Evolutionary conservation across 2,797 vertebrate genomes (phyloP), one percentile per base, ranked within the genome.

Genomic region (Sebastiscus tertius): DNA sequence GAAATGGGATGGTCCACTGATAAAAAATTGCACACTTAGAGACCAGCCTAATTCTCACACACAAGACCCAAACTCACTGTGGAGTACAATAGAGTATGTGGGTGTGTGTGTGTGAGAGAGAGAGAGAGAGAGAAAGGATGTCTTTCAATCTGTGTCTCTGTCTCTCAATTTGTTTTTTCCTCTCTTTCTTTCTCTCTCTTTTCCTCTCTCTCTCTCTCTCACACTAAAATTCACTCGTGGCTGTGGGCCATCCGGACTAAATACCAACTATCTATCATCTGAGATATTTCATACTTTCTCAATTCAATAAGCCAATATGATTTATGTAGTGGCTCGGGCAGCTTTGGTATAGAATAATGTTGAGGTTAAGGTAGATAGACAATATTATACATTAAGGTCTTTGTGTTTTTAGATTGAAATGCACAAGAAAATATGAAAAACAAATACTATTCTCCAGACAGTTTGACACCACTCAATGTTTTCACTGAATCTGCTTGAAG

Each of bases 1-100:
- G 94, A 93, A 95, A 95, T 94, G 85, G 92, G 90, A 94, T 94
- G 69, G 82, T 92, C 81, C 76, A 86, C 85, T 85, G 88, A 93
- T 91, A 89, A 90, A 92, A 86, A 83, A 93, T 90, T 85, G 88
- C 83, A 89, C 81, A 79, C 58, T 49, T 72, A 79, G 78, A 80
- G 78, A 82, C 72, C 24, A 74, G 64, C 56, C 72, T 85, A 87
- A 92, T 91, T 92, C 88, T 92, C 88, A 80, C 75, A 77, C 59
- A 66, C 66, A 66, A 71, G 63, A 82, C 76, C 63, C 13, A 66
- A 66, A 68, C 74, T 63, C 62, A 77, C 67, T 58, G 49, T 66
- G 49, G 27, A 64, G 46, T 58, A 8, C 16, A 49, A 20, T 49
- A 20, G 20, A 42, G 16, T 18, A 5, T 18, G 42, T 8, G 33